phyloP scores from a whole-genome alignment of 1,140 invertebrate species.

The Panonychus citri region DNA sequence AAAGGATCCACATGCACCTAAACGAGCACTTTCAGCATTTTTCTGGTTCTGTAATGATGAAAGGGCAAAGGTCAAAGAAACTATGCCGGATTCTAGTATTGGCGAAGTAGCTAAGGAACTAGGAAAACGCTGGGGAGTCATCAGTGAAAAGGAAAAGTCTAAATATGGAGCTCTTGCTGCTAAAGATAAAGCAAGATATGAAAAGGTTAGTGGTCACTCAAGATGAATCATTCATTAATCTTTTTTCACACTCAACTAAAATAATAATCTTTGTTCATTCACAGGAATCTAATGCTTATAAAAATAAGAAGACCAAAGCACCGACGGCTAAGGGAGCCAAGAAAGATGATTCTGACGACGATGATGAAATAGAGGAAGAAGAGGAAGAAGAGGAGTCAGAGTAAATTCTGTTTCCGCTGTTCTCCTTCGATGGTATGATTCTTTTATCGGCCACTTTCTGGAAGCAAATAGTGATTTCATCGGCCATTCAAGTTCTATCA shows the following conservation, averaged over 20 bases:
- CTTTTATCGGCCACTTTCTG: background rate
- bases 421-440: background rate
- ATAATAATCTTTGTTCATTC: background rate
- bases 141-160: conserved; percentile 51
- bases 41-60: conserved; percentile 99
- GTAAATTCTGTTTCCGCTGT: background rate
- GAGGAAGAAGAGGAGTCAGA: conserved; percentile 15
- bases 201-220: conserved; percentile 26
- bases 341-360: conserved; percentile 11
- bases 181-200: conserved; percentile 83
- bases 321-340: background rate
- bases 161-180: conserved; percentile 80
- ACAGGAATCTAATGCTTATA: conserved; percentile 17
- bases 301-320: conserved; percentile 34
- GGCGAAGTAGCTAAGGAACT: conserved; percentile 95
- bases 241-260: background rate
- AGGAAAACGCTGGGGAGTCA: conserved; percentile 77
- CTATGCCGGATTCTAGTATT: conserved; percentile 78
- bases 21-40: conserved; percentile 93
- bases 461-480: background rate
- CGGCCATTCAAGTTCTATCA: background rate
- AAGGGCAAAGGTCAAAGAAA: conserved; percentile 67
- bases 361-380: conserved; percentile 13
- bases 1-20: conserved; percentile 96
- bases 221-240: background rate